Evolutionary conservation across 2,888 invertebrate genomes (phyloP).

Genomic region (Dryobotodes eremita): DNA sequence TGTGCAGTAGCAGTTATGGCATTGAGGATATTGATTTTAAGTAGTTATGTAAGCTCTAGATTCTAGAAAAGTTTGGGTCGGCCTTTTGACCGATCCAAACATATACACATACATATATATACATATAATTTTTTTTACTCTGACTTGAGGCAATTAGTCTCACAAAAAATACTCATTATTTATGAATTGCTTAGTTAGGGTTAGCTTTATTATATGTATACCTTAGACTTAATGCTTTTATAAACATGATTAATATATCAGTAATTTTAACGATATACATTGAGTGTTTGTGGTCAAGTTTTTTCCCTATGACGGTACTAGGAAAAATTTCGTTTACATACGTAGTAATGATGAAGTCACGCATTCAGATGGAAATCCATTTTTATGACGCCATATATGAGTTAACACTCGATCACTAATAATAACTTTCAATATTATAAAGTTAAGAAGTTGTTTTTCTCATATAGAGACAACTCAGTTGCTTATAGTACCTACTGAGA

Average conservation of each 20-base stretch:
- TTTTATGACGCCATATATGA: conserved; percentile 47
- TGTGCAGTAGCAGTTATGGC: conserved; percentile 39
- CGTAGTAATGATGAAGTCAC: conserved; percentile 51
- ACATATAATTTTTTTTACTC: neutral
- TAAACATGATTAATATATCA: conserved; percentile 19
- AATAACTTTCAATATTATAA: neutral
- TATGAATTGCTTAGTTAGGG: neutral
- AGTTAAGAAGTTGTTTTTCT: neutral
- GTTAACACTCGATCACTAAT: conserved; percentile 51
- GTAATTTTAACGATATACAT: neutral
- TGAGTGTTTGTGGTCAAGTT: conserved; percentile 27
- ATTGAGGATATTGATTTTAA: conserved; percentile 2
- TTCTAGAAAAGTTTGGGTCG: conserved; percentile 9
- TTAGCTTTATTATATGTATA: neutral
- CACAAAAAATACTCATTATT: neutral
- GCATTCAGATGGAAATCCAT: conserved; percentile 31
- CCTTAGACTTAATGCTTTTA: neutral
- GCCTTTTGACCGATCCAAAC: neutral
- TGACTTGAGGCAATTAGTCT: too few species aligned
- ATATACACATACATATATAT: too few species aligned
- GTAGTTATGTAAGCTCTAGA: conserved; percentile 30
- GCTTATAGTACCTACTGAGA: too few species aligned
- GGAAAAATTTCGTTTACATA: conserved; percentile 36
- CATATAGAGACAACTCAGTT: neutral
- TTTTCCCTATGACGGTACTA: conserved; percentile 25